Base-by-base conservation (phyloP, 1,140 invertebrate species). In the Bombus consobrinus region DNA sequence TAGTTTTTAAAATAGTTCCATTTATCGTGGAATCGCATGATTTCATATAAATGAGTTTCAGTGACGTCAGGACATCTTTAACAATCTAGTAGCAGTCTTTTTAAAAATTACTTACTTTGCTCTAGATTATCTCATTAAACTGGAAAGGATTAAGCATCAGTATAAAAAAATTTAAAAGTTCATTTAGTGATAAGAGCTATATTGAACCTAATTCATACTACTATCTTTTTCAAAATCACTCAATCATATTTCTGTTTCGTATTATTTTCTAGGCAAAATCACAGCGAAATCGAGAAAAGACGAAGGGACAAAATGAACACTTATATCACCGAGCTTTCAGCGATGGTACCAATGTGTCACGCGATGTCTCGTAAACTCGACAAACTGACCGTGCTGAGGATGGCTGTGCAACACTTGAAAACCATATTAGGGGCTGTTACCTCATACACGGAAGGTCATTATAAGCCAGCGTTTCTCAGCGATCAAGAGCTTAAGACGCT, bases 251-350 rank as follows among this genome's bases (percentile, higher is more conserved):
- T 10, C 15, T 3, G 6, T 6, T 0, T 18, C 25, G 2, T 10
- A 0, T 18, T 13, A 5, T n/a, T 5, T 77, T 94, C 2, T 92
- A 98, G 97, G 89, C 98, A 98, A 94, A 99, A 99, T 95, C 98
- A 99, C 95, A 99, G 98, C 94, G 98, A 99, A 95, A 99, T 99
- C 85, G 98, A 99, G 94, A 99, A 99, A 93, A 96, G 98, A 1
- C 96, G 98, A 6, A 96, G 98, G 32, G 98, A 99, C 93, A 99
- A 99, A 95, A 99, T 99, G 98, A 99, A 99, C 95, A 98, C 97
- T 0, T 99, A 99, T 94, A 99, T 99, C 84, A 97, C 97, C 1
- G 98, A 99, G 94, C 93, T 99, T 53, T 98, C 98, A 47, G 96
- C 97, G 3, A 98, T 99, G 96, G 97, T 99, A 15, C 98, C 98